Base-by-base conservation (phyloP, 1,140 invertebrate species). In the Neotoxoptera formosana region DNA sequence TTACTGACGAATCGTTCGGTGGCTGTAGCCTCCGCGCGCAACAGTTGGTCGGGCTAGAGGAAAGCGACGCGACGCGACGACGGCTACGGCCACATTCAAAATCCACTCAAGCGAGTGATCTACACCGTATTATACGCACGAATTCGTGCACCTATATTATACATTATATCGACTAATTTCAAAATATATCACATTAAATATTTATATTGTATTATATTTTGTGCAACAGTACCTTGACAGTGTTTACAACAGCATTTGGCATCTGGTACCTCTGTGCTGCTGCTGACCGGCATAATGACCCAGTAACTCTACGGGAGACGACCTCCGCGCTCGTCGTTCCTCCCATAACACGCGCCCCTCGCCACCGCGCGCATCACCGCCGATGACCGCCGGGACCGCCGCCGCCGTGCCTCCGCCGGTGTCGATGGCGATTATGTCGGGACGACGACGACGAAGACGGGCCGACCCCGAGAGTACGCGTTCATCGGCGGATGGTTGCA, bases 181-280 rank as follows among this genome's bases (percentile, higher is more conserved):
- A 25, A 30, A 45, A 9, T 45, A 36, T 84, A 84, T 41, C 23
- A 45, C 36, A 9, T 30, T 45, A 45, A 84, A 45, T 84, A 45
- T 41, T 76, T 76, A 11, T 30, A 47, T 86, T 30, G 25, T 47
- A 86, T 84, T 30, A n/a, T 47, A 86, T 86, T 86, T 25, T 86
- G 45, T 86, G 45, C 84, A 86, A 86, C 88, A 56, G 47, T 93
- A 93, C 91, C 91, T 93, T 93, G 91, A 93, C 91, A 93, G 34
- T 93, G 91, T 93, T 93, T 93, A 93, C 91, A 93, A 93, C 91
- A 93, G 91, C 91, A 93, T 93, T 93, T 93, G 76, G 91, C 91
- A 93, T 93, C 91, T 84, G 91, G 91, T 93, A 93, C 91, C 91
- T 93, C 91, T 93, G 91, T 93, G 91, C 91, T 93, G 91, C 91